Evolutionary conservation across 2,113 vertebrate species (phyloP).

Genomic region (Gallinago undulata): DNA sequence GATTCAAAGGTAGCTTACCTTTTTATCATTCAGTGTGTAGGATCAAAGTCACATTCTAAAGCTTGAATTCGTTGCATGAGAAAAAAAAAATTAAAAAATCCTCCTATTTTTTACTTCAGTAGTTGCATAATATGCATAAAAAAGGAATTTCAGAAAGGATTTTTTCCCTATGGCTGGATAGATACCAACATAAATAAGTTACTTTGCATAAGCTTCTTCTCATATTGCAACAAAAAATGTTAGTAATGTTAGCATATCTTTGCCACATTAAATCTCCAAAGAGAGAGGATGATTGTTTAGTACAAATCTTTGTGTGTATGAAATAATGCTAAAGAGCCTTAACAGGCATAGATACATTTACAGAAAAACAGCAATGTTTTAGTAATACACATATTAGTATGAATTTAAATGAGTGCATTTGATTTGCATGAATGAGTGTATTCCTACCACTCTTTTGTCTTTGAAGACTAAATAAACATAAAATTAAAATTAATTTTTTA

Average conservation of each 20-base stretch:
- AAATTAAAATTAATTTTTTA: background rate
- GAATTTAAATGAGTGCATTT: background rate
- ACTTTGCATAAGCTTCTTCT: background rate
- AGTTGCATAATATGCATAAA: background rate
- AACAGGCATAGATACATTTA: background rate
- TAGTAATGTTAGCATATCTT: background rate
- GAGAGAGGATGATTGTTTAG: background rate
- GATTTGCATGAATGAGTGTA: background rate
- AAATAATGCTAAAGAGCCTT: background rate
- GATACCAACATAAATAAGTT: background rate
- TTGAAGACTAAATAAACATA: background rate
- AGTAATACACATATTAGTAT: background rate
- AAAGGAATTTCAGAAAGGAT: background rate
- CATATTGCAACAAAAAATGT: background rate
- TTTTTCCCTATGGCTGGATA: background rate
- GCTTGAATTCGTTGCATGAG: background rate
- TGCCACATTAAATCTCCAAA: background rate
- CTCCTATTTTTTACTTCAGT: conserved; percentile 9
- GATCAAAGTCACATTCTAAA: background rate
- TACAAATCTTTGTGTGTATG: background rate
- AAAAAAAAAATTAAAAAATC: background rate
- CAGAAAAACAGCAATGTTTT: background rate
- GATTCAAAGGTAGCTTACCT: background rate
- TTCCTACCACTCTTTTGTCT: background rate
- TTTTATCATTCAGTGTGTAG: background rate